Conservation (phyloP, 1,140 invertebrate genomes). For the Euwallacea similis region DNA sequence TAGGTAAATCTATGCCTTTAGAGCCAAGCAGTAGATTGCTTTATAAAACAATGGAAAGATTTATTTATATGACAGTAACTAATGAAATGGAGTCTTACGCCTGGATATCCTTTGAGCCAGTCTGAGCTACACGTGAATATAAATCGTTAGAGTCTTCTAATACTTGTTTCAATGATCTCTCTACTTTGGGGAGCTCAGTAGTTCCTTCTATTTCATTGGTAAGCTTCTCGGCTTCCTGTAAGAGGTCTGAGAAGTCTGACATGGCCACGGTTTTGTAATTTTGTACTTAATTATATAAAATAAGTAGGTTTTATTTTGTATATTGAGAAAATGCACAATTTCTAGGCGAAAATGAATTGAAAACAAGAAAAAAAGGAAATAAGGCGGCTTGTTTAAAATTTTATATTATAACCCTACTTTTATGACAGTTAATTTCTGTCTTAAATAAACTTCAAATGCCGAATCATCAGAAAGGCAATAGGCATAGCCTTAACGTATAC, state of each 20-base stretch:
- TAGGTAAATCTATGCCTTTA: slow-evolving; percentile 90
- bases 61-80: not conserved
- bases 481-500: no score
- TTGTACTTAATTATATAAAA: no score
- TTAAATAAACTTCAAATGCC: no score
- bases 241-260: slow-evolving; percentile 78
- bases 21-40: slow-evolving; percentile 85
- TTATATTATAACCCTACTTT: no score
- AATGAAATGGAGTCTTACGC: slow-evolving; percentile 68
- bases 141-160: slow-evolving; percentile 89
- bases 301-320: no score
- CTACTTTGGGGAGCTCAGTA: slow-evolving; percentile 80
- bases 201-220: slow-evolving; percentile 85
- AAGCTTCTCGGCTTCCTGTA: slow-evolving; percentile 88
- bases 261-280: slow-evolving; percentile 13
- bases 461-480: no score
- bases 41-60: slow-evolving; percentile 55
- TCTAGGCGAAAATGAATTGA: no score
- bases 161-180: slow-evolving; percentile 88
- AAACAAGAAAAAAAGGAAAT: no score
- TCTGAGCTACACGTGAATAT: slow-evolving; percentile 81
- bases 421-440: no score
- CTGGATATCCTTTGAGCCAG: slow-evolving; percentile 84
- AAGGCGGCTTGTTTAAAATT: no score
- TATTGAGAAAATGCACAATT: no score